A percentile compares a stretch with the other conserved stretches of the same genome.
Conservation (phyloP, 2,888 invertebrate species). For the Arge pagana region DNA sequence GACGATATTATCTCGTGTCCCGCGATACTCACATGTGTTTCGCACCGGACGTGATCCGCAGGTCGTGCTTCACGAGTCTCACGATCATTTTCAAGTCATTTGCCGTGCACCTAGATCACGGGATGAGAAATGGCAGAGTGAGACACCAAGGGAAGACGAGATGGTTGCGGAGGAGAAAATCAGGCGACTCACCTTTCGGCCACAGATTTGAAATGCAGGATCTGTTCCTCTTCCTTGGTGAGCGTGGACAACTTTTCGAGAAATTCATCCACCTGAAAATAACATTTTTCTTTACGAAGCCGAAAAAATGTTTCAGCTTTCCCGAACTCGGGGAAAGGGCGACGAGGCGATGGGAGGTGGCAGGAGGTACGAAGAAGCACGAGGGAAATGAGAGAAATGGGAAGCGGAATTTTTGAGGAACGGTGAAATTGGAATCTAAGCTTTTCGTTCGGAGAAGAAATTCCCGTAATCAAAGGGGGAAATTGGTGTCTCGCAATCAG, state of each 20-base stretch:
- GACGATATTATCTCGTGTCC: constrained; percentile 13
- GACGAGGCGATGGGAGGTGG: too few species aligned
- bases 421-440: too few species aligned
- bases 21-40: constrained; percentile 73
- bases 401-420: too few species aligned
- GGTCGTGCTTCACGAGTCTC: constrained; percentile 86
- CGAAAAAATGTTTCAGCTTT: constrained; percentile 2
- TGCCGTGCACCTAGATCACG: constrained; percentile 69
- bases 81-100: constrained; percentile 87
- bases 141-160: too few species aligned
- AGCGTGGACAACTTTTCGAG: constrained; percentile 74
- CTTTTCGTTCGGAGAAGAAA: too few species aligned
- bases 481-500: not conserved
- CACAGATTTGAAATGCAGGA: constrained; percentile 73
- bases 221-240: constrained; percentile 88
- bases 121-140: constrained; percentile 7
- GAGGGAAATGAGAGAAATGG: not conserved
- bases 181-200: constrained; percentile 60
- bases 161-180: too few species aligned
- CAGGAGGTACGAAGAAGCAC: not conserved
- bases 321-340: too few species aligned
- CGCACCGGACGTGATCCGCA: constrained; percentile 90
- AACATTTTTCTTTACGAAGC: not conserved
- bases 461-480: not conserved
- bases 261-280: constrained; percentile 68